phyloP scores from a whole-genome alignment of 1,140 invertebrate genomes.

The Brachionus koreanus region DNA sequence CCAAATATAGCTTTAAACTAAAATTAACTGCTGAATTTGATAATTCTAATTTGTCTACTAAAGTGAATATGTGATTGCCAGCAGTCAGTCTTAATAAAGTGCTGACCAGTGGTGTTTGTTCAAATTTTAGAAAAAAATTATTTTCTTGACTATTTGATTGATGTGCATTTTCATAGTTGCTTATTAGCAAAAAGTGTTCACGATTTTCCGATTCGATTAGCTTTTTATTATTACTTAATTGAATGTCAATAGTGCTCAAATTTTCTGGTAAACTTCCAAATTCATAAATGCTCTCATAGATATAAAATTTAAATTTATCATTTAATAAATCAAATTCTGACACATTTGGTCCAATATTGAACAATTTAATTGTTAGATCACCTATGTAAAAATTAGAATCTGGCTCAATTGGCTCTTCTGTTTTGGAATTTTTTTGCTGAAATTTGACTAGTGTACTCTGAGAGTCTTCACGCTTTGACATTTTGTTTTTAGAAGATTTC shows the following conservation, averaged over 20 bases:
- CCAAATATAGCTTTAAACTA: not conserved
- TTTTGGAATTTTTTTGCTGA: not conserved
- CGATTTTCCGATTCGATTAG: not conserved
- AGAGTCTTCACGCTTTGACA: not conserved
- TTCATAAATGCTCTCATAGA: not conserved
- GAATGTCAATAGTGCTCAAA: not conserved
- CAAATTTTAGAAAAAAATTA: not conserved
- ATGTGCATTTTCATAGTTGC: not conserved
- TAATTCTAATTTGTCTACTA: not conserved
- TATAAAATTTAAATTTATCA: not conserved
- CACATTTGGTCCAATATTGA: not conserved
- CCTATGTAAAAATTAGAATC: not conserved
- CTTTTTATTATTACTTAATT: not conserved
- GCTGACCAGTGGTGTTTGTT: not conserved
- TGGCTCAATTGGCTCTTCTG: not conserved
- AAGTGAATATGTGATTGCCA: not conserved
- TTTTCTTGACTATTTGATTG: not conserved
- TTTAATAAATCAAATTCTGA: not conserved
- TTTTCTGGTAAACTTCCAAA: not conserved
- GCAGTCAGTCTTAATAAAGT: not conserved
- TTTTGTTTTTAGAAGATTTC: not conserved
- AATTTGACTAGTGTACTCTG: not conserved
- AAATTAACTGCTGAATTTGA: not conserved
- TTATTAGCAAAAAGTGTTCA: not conserved
- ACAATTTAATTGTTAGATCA: not conserved